Evolutionary conservation across 2,888 invertebrate genomes (phyloP).

Genomic region (Thecocarcelia acutangulata): DNA sequence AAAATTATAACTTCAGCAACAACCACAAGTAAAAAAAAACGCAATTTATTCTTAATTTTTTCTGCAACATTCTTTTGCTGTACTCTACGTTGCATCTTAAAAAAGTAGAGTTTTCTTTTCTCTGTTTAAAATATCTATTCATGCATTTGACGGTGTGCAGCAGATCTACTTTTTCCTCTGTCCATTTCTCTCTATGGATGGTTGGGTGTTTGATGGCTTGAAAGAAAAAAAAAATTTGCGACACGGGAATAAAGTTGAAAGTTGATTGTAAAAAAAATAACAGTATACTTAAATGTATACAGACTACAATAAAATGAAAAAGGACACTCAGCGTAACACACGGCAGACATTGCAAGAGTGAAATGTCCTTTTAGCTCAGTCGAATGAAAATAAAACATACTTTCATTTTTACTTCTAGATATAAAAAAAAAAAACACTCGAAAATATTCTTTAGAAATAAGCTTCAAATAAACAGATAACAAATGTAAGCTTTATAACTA

Average conservation of each 20-base stretch:
- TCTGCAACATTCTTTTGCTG: constrained; percentile 32
- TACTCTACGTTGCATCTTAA: constrained; percentile 25
- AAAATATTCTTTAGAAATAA: background rate
- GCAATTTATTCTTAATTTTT: constrained; percentile 33
- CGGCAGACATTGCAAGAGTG: constrained; percentile 40
- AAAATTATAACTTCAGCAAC: background rate
- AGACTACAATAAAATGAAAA: constrained; percentile 20
- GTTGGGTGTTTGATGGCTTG: constrained; percentile 55
- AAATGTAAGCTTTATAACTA: too few species aligned
- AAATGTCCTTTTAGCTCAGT: constrained; percentile 51
- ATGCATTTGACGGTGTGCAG: constrained; percentile 3
- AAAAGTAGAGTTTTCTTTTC: background rate
- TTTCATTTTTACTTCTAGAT: constrained; percentile 56
- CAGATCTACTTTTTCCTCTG: background rate
- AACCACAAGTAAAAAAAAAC: constrained; percentile 6
- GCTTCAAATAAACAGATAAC: too few species aligned
- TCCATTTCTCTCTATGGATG: constrained; percentile 33
- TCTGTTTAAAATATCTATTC: background rate
- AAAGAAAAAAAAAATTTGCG: constrained; percentile 62
- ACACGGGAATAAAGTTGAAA: constrained; percentile 64
- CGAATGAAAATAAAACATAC: constrained; percentile 52
- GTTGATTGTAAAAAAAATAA: constrained; percentile 48
- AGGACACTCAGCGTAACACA: constrained; percentile 25
- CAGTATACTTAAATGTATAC: constrained; percentile 4
- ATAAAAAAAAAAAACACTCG: background rate